Evolutionary conservation across 2,113 vertebrate genomes (phyloP).

Genomic region (Ochotona curzoniae): DNA sequence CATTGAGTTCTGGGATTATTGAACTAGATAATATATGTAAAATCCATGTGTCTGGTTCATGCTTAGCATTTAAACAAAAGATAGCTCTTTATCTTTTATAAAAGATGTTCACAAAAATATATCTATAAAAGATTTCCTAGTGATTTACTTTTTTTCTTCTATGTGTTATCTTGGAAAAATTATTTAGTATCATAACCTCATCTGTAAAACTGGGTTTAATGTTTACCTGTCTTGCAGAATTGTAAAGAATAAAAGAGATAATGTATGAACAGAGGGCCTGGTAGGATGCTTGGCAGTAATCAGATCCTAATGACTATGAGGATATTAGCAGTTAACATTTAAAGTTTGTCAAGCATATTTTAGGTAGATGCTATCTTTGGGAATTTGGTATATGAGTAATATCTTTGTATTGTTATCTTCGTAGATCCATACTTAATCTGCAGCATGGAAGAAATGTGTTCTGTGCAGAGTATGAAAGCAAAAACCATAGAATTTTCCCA

Average conservation of each 20-base stretch:
- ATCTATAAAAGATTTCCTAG: not conserved
- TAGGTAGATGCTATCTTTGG: not conserved
- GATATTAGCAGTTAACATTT: not conserved
- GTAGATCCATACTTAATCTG: not conserved
- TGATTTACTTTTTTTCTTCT: not conserved
- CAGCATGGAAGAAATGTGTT: not conserved
- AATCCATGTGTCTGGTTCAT: not conserved
- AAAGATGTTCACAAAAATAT: not conserved
- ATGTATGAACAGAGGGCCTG: not conserved
- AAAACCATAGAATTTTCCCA: not conserved
- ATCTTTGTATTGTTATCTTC: not conserved
- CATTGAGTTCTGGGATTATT: not conserved
- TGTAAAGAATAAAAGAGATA: not conserved
- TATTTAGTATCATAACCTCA: not conserved
- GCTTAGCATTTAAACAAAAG: constrained; percentile 13
- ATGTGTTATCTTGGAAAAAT: not conserved
- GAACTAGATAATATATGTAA: not conserved
- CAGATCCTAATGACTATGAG: not conserved
- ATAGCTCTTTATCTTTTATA: not conserved
- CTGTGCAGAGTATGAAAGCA: not conserved
- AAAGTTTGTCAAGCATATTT: not conserved
- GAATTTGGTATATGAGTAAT: not conserved
- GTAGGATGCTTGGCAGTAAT: not conserved
- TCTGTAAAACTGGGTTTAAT: not conserved
- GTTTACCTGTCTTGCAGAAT: not conserved